These are phyloP conservation scores for Natrix natrix DNA, from an alignment of 2,797 vertebrate genomes.

Conservation along the genomic window DNA sequence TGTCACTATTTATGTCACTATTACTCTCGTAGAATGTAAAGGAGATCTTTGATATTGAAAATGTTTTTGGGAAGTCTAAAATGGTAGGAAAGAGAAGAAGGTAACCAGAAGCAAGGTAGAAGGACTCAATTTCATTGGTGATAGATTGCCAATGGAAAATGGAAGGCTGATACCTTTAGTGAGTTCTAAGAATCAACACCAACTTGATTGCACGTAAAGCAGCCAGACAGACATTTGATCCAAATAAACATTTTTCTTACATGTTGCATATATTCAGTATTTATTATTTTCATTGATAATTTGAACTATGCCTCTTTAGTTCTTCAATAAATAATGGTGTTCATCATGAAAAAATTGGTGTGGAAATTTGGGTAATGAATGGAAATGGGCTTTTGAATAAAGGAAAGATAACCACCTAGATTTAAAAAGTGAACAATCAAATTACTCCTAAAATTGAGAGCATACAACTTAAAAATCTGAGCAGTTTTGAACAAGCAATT, in stretches of 20 bases:
- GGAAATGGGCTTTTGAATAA: slow-evolving; percentile 9
- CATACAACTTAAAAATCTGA: background rate
- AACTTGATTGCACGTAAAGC: background rate
- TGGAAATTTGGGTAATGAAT: slow-evolving; percentile 12
- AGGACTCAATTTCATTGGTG: background rate
- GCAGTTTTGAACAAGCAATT: background rate
- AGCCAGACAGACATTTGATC: slow-evolving; percentile 1
- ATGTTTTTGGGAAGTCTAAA: background rate
- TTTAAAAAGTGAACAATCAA: slow-evolving; percentile 20
- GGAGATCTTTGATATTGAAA: background rate
- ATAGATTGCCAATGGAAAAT: background rate
- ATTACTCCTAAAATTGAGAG: background rate
- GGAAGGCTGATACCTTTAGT: background rate
- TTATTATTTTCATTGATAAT: background rate
- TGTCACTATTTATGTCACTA: background rate
- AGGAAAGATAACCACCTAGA: slow-evolving; percentile 8
- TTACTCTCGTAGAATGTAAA: background rate
- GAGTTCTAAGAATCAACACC: background rate
- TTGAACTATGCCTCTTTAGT: background rate
- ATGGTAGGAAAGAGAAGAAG: background rate
- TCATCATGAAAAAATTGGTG: slow-evolving; percentile 12
- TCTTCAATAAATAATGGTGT: slow-evolving; percentile 12
- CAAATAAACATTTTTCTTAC: background rate
- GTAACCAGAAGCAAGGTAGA: background rate
- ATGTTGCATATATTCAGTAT: background rate